Percentiles rank a stretch among this genome's conserved stretches.
phyloP scores from a whole-genome alignment of 2,888 invertebrate species.

The Aleiodes leptofemur region DNA sequence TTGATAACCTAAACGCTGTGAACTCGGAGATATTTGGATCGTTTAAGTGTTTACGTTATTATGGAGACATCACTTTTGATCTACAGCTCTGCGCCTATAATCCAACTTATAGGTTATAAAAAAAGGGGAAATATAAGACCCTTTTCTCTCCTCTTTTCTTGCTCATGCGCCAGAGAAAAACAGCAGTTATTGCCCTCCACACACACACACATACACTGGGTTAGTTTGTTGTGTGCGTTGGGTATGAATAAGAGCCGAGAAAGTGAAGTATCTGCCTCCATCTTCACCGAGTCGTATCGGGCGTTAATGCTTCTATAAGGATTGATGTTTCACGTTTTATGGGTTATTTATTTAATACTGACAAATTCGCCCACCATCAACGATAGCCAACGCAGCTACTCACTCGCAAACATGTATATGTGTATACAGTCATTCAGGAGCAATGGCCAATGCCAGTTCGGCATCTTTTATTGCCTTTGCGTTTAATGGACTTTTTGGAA shows the following conservation, averaged over 20 bases:
- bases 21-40: slow-evolving; percentile 48
- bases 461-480: slow-evolving; percentile 31
- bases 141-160: slow-evolving; percentile 28
- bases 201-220: slow-evolving; percentile 12
- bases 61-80: slow-evolving; percentile 74
- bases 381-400: slow-evolving; percentile 23
- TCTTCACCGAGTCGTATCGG: slow-evolving; percentile 65
- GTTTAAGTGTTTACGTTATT: slow-evolving; percentile 70
- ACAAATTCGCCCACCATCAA: slow-evolving; percentile 68
- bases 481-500: slow-evolving; percentile 20
- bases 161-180: slow-evolving; percentile 24
- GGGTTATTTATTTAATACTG: slow-evolving; percentile 75
- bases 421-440: slow-evolving; percentile 42
- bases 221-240: background rate
- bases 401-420: slow-evolving; percentile 16
- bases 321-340: slow-evolving; percentile 74
- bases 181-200: slow-evolving; percentile 30
- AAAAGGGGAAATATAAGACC: slow-evolving; percentile 65
- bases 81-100: slow-evolving; percentile 68
- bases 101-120: slow-evolving; percentile 72
- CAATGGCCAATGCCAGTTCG: slow-evolving; percentile 52
- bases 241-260: slow-evolving; percentile 73
- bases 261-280: slow-evolving; percentile 28
- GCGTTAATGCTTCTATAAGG: slow-evolving; percentile 73
- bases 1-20: background rate